A percentile compares a stretch with the other conserved stretches of the same genome.
Evolutionary conservation across 2,113 vertebrate genomes (phyloP).

Genomic region (Syngnathus floridae): DNA sequence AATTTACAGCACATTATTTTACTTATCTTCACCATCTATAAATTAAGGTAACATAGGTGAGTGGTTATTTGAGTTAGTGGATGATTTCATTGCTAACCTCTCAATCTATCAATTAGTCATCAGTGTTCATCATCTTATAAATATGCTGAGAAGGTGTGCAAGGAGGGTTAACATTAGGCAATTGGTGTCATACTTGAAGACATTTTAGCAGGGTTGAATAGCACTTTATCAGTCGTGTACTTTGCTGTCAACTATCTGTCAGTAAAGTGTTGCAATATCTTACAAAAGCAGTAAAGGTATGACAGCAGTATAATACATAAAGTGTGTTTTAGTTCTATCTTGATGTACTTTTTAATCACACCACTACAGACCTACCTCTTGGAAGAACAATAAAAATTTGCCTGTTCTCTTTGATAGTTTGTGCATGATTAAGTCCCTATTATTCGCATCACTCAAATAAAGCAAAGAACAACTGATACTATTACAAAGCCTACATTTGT

Average conservation of each 20-base stretch:
- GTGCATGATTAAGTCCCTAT: slow-evolving; percentile 82
- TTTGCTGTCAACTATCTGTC: slow-evolving; percentile 2
- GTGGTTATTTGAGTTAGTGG: not conserved
- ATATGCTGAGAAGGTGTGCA: not conserved
- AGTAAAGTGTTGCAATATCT: not conserved
- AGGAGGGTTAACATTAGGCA: not conserved
- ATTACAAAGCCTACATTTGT: slow-evolving; percentile 67
- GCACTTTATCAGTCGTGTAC: slow-evolving; percentile 7
- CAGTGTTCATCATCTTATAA: not conserved
- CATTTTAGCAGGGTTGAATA: not conserved
- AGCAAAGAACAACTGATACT: slow-evolving; percentile 76
- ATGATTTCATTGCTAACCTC: not conserved
- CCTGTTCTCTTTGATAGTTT: slow-evolving; percentile 68
- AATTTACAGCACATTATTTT: not conserved
- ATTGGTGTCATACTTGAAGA: not conserved
- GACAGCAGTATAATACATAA: not conserved
- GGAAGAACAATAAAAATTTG: slow-evolving; percentile 19
- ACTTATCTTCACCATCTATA: not conserved
- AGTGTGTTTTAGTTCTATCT: not conserved
- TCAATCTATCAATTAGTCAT: not conserved
- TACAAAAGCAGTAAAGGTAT: not conserved
- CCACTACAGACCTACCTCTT: not conserved
- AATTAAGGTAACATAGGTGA: not conserved
- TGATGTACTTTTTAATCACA: not conserved
- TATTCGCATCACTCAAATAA: slow-evolving; percentile 76